Base-by-base conservation (phyloP, 2,797 vertebrate genomes). In the Anguilla marmorata region DNA sequence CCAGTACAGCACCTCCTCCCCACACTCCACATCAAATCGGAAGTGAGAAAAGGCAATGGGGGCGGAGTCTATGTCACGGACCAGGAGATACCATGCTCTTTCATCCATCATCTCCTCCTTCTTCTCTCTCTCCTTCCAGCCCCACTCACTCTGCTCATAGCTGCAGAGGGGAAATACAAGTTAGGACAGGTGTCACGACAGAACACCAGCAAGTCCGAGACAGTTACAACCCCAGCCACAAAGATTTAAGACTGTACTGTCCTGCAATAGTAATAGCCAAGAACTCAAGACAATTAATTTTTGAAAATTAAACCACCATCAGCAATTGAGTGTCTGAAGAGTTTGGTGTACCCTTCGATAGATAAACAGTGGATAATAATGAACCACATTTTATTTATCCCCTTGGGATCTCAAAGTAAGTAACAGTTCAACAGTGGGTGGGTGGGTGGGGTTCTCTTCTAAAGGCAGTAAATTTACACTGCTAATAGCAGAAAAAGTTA, bases 141-240 rank as follows among this genome's bases (percentile, higher is more conserved):
- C 98, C 98, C 98, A 99, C 90, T 98, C 97, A 0, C 98, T 99
- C 91, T 98, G 98, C 94, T 98, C 97, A 0, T 99, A 98, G 93
- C 98, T 99, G 87, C 82, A 19, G 27, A 16, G 54, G 54, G 52
- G 63, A 27, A n/a, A 16, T 16, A 80, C 37, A 19, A 41, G 76
- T 80, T 48, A 45, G 33, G 33, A 92, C 85, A 87, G 84, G 41
- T 11, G 52, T 54, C 12, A 58, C 56, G 16, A 58, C 56, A 58
- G 2, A 16, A 72, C 8, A 3, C 27, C 74, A 19, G 4, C 41
- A 5, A 37, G 5, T 79, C 12, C 21, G 6, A 21, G 33, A 79
- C 37, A 79, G 30, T 16, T 45, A 19, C 33, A 45, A 19, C 37
- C 8, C 79, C 24, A n/a, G 21, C 21, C 41, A 79, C 74, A 82